Percentiles rank a stretch among this genome's conserved stretches.
Evolutionary conservation across 2,113 vertebrate genomes (phyloP).

Genomic region (Malurus alboscapulatus): DNA sequence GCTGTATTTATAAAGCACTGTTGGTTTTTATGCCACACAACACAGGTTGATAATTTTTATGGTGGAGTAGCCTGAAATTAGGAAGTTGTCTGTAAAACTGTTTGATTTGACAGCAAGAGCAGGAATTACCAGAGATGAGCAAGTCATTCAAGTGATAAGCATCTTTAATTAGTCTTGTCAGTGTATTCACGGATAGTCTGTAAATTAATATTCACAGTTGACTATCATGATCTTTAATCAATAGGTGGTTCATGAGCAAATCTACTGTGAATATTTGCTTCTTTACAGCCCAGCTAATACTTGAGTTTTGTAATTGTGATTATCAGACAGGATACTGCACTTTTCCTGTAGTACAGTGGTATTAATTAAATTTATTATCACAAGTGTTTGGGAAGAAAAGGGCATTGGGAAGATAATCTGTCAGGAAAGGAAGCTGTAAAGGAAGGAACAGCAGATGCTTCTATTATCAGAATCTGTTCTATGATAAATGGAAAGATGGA

Average conservation of each 20-base stretch:
- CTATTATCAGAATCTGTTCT: background rate
- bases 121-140: background rate
- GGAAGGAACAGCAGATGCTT: background rate
- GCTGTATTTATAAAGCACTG: background rate
- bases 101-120: background rate
- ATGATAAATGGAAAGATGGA: background rate
- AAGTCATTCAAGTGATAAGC: background rate
- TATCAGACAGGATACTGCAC: background rate
- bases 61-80: background rate
- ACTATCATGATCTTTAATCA: background rate
- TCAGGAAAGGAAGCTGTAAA: background rate
- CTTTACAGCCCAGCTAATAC: background rate
- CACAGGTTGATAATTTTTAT: background rate
- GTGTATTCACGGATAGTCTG: background rate
- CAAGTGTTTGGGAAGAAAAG: background rate
- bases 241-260: background rate
- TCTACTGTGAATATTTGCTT: background rate
- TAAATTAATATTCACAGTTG: background rate
- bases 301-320: background rate
- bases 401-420: background rate
- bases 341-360: background rate
- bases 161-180: conserved; percentile 27
- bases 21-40: accelerated
- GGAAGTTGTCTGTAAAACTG: background rate
- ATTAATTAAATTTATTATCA: background rate